Evolutionary conservation across 2,888 invertebrate species (phyloP).

Genomic region (Hartigia nigra): DNA sequence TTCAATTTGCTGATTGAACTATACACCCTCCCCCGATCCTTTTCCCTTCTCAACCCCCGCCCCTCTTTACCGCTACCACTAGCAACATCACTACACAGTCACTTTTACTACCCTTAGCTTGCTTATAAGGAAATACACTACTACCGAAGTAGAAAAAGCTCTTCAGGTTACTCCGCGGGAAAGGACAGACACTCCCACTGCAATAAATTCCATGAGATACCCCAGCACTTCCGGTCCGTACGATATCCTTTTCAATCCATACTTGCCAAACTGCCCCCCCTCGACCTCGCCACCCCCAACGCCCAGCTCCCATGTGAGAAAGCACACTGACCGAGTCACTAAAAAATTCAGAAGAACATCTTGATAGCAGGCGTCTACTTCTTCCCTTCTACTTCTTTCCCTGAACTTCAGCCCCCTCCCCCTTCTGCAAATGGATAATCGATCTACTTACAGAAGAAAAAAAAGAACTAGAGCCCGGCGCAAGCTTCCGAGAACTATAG

Average conservation of each 20-base stretch:
- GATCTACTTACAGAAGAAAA: neutral
- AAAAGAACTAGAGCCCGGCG: neutral
- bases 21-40: neutral
- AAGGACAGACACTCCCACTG: neutral
- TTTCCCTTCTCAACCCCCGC: too few species aligned
- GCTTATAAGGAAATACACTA: neutral
- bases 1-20: slow-evolving; percentile 25
- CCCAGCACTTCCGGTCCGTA: neutral
- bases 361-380: neutral
- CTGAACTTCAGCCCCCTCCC: neutral
- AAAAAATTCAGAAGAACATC: neutral
- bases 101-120: neutral
- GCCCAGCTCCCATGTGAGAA: neutral
- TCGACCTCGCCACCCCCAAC: too few species aligned
- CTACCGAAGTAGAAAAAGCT: neutral
- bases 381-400: neutral
- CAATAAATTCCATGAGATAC: neutral
- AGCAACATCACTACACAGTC: neutral
- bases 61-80: neutral
- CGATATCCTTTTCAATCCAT: neutral
- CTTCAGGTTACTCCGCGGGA: neutral
- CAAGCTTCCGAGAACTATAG: neutral
- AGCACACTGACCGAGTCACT: neutral
- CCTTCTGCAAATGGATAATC: neutral
- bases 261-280: too few species aligned